A percentile compares a stretch with the other conserved stretches of the same genome.
Evolutionary conservation across 2,797 vertebrate genomes (phyloP).

Genomic region (Crocodylus rhombifer): DNA sequence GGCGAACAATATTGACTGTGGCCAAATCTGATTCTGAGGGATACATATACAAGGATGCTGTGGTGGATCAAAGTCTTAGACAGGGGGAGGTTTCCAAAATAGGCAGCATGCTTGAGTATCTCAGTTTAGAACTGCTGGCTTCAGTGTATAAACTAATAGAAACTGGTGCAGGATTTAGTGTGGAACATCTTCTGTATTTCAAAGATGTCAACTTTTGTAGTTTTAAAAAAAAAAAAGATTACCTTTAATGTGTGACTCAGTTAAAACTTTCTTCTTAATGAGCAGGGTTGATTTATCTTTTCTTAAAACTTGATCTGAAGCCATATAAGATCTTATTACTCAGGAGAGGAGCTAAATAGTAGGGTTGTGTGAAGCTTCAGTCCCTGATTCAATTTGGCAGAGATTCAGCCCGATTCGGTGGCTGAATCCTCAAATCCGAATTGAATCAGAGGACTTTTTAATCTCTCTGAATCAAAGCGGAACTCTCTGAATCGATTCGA

Average conservation of each 20-base stretch:
- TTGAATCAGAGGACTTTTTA: too few relatives aligned
- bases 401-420: too few relatives aligned
- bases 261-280: conserved; percentile 57
- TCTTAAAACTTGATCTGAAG: conserved; percentile 58
- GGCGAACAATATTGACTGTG: neutral
- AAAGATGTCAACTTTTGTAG: conserved; percentile 38
- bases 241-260: conserved; percentile 24
- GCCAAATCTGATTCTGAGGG: neutral
- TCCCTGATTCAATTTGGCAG: too few relatives aligned
- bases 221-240: conserved; percentile 37
- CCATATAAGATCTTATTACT: conserved; percentile 20
- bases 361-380: too few relatives aligned
- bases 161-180: conserved; percentile 15
- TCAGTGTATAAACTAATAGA: neutral
- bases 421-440: too few relatives aligned
- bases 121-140: conserved; percentile 16
- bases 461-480: too few relatives aligned
- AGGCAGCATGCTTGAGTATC: neutral
- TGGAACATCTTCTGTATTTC: conserved; percentile 12
- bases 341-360: conserved; percentile 35
- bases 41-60: neutral
- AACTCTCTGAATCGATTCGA: too few relatives aligned
- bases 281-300: conserved; percentile 51
- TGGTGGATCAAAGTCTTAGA: neutral
- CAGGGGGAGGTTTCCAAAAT: neutral